Evolutionary conservation across 37 sponge, comb jelly and placozoan species (phyloP).

Genomic region (Spongilla lacustris): DNA sequence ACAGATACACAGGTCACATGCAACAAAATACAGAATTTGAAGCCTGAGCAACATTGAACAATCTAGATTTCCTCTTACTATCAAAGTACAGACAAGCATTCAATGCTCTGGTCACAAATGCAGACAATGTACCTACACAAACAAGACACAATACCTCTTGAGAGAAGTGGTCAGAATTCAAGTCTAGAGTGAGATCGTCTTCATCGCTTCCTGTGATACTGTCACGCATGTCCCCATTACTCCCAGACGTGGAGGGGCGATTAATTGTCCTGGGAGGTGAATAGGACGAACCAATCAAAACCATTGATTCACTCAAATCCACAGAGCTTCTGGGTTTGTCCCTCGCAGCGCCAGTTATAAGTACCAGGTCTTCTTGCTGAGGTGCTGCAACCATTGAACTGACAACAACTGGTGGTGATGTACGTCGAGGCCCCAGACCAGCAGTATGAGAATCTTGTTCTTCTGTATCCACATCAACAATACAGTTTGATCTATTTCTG

Average conservation of each 20-base stretch:
- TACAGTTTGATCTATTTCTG: background rate
- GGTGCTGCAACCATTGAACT: background rate
- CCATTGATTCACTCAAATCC: background rate
- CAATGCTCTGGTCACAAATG: too few relatives aligned
- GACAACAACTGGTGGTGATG: too few relatives aligned
- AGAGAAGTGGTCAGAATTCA: background rate
- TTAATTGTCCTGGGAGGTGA: background rate
- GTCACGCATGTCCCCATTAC: background rate
- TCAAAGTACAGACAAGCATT: too few relatives aligned
- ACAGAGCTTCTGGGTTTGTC: background rate
- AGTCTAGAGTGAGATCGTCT: background rate
- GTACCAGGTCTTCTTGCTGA: background rate
- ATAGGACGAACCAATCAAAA: background rate
- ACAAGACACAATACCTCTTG: constrained; percentile 9
- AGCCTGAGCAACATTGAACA: too few relatives aligned
- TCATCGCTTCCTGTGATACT: background rate
- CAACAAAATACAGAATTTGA: too few relatives aligned
- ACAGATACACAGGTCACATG: too few relatives aligned
- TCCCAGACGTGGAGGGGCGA: background rate
- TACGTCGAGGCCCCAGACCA: background rate
- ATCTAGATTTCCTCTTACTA: too few relatives aligned
- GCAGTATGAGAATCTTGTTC: too few relatives aligned
- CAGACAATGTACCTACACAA: background rate
- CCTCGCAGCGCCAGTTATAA: background rate
- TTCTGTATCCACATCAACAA: background rate